Evolutionary conservation across 2,797 vertebrate genomes (phyloP), one percentile per base, ranked within the genome.

Genomic region (Tarsius wallacei): DNA sequence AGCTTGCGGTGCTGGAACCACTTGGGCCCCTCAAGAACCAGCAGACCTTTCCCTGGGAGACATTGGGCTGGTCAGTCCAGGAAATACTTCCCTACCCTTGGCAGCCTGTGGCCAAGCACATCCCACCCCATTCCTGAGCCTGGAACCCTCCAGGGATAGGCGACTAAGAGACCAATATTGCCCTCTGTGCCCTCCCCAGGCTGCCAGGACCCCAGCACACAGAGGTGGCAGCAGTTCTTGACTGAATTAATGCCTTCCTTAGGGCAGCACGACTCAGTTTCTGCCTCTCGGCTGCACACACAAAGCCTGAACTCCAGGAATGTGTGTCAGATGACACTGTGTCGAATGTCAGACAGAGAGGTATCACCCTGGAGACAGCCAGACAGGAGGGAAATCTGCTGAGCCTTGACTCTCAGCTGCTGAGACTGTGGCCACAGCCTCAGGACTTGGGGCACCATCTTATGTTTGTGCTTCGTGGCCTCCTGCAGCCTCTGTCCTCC

Each of bases 1-100:
- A 99, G 99, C 91, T 99, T 99, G 81, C 99, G 98, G 97, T 99
- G 99, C 0, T 99, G 99, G 97, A 99, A 99, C 99, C 99, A 99
- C 96, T 99, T 99, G 96, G 99, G 98, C 33, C 99, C 99, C 0
- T 98, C 81, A 77, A 99, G 98, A 96, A 99, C 97, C 96, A 99
- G 97, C 59, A 99, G 98, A 17, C 99, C 99, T 0, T 99, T 99
- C 21, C 99, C 99, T 99, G 95, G 7, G 14, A 93, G 14, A 33
- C 2, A 21, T 36, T 36, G 9, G 22, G 10, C 28, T 61, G 12
- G 13, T 51, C 17, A 57, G 28, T 77, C 16, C 68, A 73, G 49
- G 71, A 5, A 77, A 47, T 53, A 17, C 36, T 80, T 7, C 47
- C 33, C 73, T 33, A 33, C 0, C 9, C 47, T 15, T 53, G 28